Percentiles rank a stretch among this genome's conserved stretches.
Evolutionary conservation across 2,797 vertebrate species (phyloP).

Genomic region (Darevskia mixta): DNA sequence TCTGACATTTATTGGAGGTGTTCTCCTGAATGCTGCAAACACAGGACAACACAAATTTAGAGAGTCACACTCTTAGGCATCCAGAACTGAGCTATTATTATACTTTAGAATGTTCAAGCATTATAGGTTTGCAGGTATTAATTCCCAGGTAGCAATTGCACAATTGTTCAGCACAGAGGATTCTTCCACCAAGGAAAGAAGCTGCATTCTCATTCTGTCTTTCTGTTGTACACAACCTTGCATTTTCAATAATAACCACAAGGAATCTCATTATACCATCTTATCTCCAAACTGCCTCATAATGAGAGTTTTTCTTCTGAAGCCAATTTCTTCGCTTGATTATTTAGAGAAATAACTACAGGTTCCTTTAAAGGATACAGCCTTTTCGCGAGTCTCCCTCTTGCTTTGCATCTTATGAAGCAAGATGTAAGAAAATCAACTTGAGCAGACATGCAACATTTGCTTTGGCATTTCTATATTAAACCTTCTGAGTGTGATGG

Average conservation of each 20-base stretch:
- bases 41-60: conserved; percentile 40
- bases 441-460: neutral
- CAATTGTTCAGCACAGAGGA: conserved; percentile 16
- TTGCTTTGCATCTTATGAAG: conserved; percentile 15
- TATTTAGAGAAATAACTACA: conserved; percentile 33
- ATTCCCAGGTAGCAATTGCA: conserved; percentile 13
- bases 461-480: conserved; percentile 9
- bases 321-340: conserved; percentile 27
- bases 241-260: conserved; percentile 24
- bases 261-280: conserved; percentile 26
- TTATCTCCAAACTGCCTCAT: conserved; percentile 35
- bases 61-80: conserved; percentile 44
- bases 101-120: conserved; percentile 19
- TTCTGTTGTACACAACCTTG: conserved; percentile 7
- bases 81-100: conserved; percentile 36
- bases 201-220: neutral
- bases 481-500: neutral
- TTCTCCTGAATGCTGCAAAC: conserved; percentile 6
- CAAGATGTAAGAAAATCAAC: conserved; percentile 22
- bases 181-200: neutral
- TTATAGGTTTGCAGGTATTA: conserved; percentile 37
- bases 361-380: conserved; percentile 28
- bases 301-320: conserved; percentile 32
- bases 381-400: conserved; percentile 21
- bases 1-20: neutral